phyloP scores from a whole-genome alignment of 2,113 vertebrate species.

The Eretmochelys imbricata region DNA sequence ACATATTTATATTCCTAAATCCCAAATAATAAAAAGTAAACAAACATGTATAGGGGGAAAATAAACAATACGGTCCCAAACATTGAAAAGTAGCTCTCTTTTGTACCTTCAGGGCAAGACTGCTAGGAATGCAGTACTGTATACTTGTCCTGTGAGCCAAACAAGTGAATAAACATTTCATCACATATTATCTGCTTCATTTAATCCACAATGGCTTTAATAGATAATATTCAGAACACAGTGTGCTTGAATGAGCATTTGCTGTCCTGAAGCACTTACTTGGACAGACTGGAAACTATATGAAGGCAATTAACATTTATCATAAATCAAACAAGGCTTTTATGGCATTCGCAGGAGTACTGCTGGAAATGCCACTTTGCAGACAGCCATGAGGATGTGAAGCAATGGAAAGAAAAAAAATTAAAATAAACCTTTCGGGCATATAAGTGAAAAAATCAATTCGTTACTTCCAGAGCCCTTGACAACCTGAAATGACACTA shows the following conservation, averaged over 20 bases:
- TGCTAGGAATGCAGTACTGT: slow-evolving; percentile 1
- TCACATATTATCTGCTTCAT: slow-evolving; percentile 74
- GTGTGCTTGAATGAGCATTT: slow-evolving; percentile 62
- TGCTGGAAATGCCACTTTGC: slow-evolving; percentile 31
- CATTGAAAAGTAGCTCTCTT: slow-evolving; percentile 8
- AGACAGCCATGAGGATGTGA: neutral
- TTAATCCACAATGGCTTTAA: slow-evolving; percentile 68
- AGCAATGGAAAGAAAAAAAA: neutral
- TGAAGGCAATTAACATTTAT: slow-evolving; percentile 75
- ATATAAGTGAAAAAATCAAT: neutral
- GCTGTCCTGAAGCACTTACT: slow-evolving; percentile 50
- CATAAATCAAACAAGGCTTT: slow-evolving; percentile 72
- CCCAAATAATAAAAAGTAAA: neutral
- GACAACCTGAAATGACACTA: neutral
- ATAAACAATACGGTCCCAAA: neutral
- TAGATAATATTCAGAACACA: slow-evolving; percentile 64
- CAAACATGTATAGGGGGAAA: neutral
- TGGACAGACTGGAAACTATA: slow-evolving; percentile 59
- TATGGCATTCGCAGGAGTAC: slow-evolving; percentile 4
- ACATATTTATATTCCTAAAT: neutral
- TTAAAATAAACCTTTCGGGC: neutral
- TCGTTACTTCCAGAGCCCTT: neutral
- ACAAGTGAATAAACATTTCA: slow-evolving; percentile 71
- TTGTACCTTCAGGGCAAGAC: slow-evolving; percentile 36
- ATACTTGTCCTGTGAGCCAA: slow-evolving; percentile 54